Evolutionary conservation across 2,113 vertebrate genomes (phyloP).

Genomic region (Forbesichthys papilliferus): DNA sequence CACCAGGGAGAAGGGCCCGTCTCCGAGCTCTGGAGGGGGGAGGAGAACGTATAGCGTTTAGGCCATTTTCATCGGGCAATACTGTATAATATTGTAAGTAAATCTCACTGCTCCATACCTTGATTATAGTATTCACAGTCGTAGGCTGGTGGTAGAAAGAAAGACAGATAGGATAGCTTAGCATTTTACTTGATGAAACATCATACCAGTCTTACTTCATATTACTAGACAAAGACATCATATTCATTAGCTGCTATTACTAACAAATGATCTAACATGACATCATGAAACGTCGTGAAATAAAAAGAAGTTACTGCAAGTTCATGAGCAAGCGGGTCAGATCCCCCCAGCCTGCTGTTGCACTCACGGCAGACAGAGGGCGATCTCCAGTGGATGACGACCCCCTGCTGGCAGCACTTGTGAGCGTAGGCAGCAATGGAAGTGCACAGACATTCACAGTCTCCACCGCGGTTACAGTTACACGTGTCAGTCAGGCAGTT

Average conservation of each 20-base stretch:
- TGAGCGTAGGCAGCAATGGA: constrained; percentile 93
- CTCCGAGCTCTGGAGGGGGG: constrained; percentile 82
- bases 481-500: constrained; percentile 97
- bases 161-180: neutral
- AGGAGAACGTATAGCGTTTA: constrained; percentile 13
- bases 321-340: constrained; percentile 14
- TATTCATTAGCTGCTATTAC: too few species aligned
- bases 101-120: constrained; percentile 77
- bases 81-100: neutral
- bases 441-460: constrained; percentile 97
- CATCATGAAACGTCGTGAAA: too few species aligned
- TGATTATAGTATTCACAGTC: constrained; percentile 98
- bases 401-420: constrained; percentile 94
- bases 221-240: too few species aligned
- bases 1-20: constrained; percentile 90
- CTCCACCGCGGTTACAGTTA: constrained; percentile 95
- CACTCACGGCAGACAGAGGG: constrained; percentile 89
- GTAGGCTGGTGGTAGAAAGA: constrained; percentile 82
- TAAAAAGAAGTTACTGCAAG: constrained; percentile 5
- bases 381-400: constrained; percentile 87
- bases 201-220: too few species aligned
- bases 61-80: neutral
- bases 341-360: constrained; percentile 1
- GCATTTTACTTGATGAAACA: too few species aligned
- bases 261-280: too few species aligned